Base-by-base conservation (phyloP, 1,140 invertebrate genomes). In the Bombus huntii region DNA sequence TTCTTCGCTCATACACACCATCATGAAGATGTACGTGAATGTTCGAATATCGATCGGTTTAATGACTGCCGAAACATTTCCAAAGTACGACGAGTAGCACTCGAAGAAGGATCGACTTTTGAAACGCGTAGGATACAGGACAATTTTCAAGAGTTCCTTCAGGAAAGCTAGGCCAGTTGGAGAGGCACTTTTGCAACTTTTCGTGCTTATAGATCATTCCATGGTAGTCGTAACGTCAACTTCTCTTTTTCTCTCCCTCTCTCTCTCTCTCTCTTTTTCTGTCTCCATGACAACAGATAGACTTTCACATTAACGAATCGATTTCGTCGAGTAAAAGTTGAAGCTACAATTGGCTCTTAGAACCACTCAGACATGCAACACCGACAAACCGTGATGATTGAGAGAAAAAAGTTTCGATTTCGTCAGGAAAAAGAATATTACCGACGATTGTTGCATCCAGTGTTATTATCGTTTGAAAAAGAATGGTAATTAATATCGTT, bases 121-220 rank as follows among this genome's bases (percentile, higher is more conserved):
- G 65, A 31, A 77, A 42, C 62, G 62, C 75, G 62, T 3, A 39
- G 74, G 74, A 83, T 68, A 70, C 44, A 47, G 34, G 81, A 70
- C 74, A 70, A 83, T 83, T 77, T 83, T 22, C 74, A 78, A 78
- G 74, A 59, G 74, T 66, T 78, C 65, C 74, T 57, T 25, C 47
- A n/a, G 74, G 37, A 70, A 68, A 78, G 37, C 42, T 42, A 59
- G 65, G 59, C 44, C 62, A 57, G 18, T 22, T 31, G 44, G 37
- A 83, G 74, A 59, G 47, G 34, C 47, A 78, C 82, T 83, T 68
- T 47, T 47, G 22, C 47, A 83, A 83, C 82, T 83, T 78, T 78
- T 76, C 62, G 37, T 34, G 75, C 75, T 83, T 70, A 75, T 83
- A 78, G 74, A 78, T 78, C 74, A 77, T 71, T 78, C 47, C 31